Evolutionary conservation across 2,797 vertebrate genomes (phyloP).

Genomic region (Acomys russatus): DNA sequence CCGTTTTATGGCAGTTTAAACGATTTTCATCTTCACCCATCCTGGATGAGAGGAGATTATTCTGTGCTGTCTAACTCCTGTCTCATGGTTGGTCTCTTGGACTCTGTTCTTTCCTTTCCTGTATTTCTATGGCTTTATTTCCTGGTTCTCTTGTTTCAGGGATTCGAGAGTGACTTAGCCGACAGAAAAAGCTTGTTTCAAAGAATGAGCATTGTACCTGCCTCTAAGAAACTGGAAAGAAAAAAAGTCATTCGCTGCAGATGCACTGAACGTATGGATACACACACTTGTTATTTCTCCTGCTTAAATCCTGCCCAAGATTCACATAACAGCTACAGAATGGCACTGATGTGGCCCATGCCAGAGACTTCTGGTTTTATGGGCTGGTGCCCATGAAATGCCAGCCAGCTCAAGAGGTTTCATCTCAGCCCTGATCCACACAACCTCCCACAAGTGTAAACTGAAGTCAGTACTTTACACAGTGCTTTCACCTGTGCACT

Average conservation of each 20-base stretch:
- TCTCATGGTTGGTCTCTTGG: not conserved
- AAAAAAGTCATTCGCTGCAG: not conserved
- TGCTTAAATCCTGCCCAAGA: not conserved
- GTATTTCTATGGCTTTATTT: not conserved
- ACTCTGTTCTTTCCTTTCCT: slow-evolving; percentile 15
- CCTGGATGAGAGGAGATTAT: not conserved
- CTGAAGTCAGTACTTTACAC: not conserved
- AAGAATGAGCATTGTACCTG: not conserved
- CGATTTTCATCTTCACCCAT: slow-evolving; percentile 4
- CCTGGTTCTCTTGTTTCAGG: not conserved
- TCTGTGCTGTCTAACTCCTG: not conserved
- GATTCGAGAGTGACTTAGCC: not conserved
- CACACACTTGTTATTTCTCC: not conserved
- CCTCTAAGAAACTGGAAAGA: not conserved
- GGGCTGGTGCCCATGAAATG: not conserved
- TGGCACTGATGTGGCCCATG: not conserved
- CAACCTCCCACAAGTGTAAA: not conserved
- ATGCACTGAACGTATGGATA: not conserved
- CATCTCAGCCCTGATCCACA: not conserved
- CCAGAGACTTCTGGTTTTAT: not conserved
- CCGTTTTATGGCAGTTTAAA: not conserved
- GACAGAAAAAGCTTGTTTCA: not conserved
- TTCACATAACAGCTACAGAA: not conserved
- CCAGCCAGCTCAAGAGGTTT: not conserved
- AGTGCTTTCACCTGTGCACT: not conserved